These are phyloP conservation scores for Campoletis sonorensis DNA, from an alignment of 1,140 invertebrate genomes.

Conservation along the genomic window DNA sequence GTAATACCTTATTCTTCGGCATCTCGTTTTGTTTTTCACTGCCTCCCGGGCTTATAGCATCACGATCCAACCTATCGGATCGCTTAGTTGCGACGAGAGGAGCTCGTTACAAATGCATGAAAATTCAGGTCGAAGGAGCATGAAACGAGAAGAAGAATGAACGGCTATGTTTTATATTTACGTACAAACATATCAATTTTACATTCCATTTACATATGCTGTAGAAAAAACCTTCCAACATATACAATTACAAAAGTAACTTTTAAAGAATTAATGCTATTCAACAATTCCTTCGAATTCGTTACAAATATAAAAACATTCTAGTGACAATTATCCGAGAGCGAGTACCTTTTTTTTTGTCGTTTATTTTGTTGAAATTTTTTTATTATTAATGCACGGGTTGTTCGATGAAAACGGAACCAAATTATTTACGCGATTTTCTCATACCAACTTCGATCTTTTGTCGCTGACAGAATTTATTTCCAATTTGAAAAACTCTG, in stretches of 20 bases:
- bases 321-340: not conserved
- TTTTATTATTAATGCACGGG: too few species aligned
- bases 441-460: too few species aligned
- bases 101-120: conserved; percentile 68
- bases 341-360: not conserved
- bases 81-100: conserved; percentile 47
- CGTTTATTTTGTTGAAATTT: too few species aligned
- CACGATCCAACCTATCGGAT: conserved; percentile 54
- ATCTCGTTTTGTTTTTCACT: conserved; percentile 33
- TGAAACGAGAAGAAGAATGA: conserved; percentile 37
- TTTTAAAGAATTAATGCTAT: not conserved
- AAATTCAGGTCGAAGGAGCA: conserved; percentile 57
- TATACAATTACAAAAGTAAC: not conserved
- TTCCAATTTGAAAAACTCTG: too few species aligned
- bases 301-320: not conserved
- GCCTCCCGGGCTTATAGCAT: conserved; percentile 49
- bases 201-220: not conserved
- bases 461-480: too few species aligned
- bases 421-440: too few species aligned
- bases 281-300: not conserved
- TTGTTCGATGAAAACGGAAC: too few species aligned
- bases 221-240: not conserved
- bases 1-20: conserved; percentile 38
- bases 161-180: not conserved
- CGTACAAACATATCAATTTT: not conserved